phyloP scores from a whole-genome alignment of 2,888 invertebrate genomes.

The Syrphus vitripennis region DNA sequence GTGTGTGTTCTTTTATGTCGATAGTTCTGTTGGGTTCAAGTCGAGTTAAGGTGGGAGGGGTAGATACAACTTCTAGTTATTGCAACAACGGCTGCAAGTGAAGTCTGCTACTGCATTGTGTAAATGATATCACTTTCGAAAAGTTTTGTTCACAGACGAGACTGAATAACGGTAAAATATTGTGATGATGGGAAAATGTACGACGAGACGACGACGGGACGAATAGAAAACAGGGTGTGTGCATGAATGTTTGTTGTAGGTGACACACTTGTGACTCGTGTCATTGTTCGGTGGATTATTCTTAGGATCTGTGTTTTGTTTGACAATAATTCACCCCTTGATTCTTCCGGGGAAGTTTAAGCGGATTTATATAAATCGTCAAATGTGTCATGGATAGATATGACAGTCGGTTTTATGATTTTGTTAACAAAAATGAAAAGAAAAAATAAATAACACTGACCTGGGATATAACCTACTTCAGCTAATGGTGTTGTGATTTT shows the following conservation, averaged over 20 bases:
- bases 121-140: slow-evolving; percentile 59
- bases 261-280: slow-evolving; percentile 59
- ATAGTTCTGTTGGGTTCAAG: background rate
- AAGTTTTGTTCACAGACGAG: slow-evolving; percentile 11
- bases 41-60: background rate
- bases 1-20: background rate
- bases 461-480: slow-evolving; percentile 38
- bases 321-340: slow-evolving; percentile 12
- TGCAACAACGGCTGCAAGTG: slow-evolving; percentile 30
- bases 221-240: background rate
- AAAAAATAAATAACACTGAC: slow-evolving; percentile 28
- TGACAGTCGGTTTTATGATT: slow-evolving; percentile 27
- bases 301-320: slow-evolving; percentile 46
- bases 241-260: background rate
- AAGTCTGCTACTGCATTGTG: slow-evolving; percentile 27
- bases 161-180: background rate
- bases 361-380: slow-evolving; percentile 50
- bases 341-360: background rate
- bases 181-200: slow-evolving; percentile 6
- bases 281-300: slow-evolving; percentile 63
- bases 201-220: background rate
- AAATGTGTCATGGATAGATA: slow-evolving; percentile 40
- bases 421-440: background rate
- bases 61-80: background rate
- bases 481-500: slow-evolving; percentile 14